Percentiles rank a stretch among this genome's conserved stretches.
Conservation (phyloP, 2,113 vertebrate species). For the Mormyrus lacerda region DNA sequence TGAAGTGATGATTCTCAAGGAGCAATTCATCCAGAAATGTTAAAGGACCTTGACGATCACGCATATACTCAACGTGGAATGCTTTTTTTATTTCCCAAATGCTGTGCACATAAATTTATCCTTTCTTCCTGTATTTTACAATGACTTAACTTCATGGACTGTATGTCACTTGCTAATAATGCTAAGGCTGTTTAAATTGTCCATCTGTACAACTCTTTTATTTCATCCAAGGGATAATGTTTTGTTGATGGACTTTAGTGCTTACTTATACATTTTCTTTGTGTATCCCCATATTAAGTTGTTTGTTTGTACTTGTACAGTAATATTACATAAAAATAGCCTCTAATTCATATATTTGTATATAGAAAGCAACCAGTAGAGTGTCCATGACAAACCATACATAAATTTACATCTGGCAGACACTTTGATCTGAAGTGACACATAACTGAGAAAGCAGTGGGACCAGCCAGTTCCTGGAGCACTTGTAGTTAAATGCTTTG, state of each 20-base stretch:
- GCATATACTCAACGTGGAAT: neutral
- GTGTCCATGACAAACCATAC: neutral
- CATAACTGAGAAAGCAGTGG: neutral
- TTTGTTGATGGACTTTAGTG: neutral
- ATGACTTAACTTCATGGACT: neutral
- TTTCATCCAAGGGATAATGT: neutral
- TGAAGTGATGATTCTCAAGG: neutral
- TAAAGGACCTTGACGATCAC: neutral
- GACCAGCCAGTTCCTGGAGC: neutral
- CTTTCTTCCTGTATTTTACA: neutral
- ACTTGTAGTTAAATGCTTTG: neutral
- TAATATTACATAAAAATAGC: neutral
- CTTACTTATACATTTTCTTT: neutral
- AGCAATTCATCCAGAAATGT: neutral
- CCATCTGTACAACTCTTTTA: neutral
- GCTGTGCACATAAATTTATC: neutral
- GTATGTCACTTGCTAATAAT: neutral
- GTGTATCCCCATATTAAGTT: neutral
- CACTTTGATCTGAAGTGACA: neutral
- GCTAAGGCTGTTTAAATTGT: no score
- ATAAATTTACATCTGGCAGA: neutral
- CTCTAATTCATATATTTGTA: neutral
- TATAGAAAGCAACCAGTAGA: neutral
- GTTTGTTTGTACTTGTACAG: neutral
- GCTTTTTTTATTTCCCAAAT: neutral